A percentile compares a stretch with the other conserved stretches of the same genome.
phyloP scores from a whole-genome alignment of 2,888 invertebrate genomes.

The Caenorhabditis sinica region DNA sequence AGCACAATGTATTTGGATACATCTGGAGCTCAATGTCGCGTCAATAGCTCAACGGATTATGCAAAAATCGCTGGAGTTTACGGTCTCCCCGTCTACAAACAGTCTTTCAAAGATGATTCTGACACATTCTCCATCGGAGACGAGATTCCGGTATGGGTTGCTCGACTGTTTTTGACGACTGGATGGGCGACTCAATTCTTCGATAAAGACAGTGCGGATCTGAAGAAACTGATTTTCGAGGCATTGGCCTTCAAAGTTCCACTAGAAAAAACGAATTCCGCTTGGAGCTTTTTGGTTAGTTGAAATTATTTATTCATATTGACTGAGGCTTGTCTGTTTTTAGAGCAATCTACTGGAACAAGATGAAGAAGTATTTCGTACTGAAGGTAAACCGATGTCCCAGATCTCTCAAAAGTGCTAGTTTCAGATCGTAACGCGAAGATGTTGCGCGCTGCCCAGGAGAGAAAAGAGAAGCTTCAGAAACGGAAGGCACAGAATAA shows the following conservation, averaged over 20 bases:
- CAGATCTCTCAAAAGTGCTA: no score
- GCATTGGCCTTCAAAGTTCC: background rate
- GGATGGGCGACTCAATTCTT: background rate
- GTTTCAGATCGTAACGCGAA: background rate
- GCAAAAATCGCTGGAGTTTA: no score
- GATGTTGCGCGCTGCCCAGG: background rate
- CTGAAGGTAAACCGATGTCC: no score
- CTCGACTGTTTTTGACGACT: background rate
- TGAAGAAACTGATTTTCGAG: background rate
- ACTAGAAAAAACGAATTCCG: background rate
- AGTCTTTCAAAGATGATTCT: no score
- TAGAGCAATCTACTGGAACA: no score
- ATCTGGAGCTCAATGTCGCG: no score
- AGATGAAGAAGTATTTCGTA: no score
- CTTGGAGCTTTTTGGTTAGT: background rate
- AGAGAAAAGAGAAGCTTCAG: slow-evolving; percentile 1
- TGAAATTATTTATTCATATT: no score
- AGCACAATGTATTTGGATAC: no score
- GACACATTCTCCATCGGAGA: background rate
- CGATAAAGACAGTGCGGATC: background rate
- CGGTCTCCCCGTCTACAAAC: no score
- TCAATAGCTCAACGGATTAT: no score
- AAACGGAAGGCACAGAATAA: background rate
- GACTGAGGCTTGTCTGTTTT: no score
- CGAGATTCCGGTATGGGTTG: background rate